Base-by-base conservation (phyloP, 2,888 invertebrate genomes). In the Drosophila neoperkinsi region DNA sequence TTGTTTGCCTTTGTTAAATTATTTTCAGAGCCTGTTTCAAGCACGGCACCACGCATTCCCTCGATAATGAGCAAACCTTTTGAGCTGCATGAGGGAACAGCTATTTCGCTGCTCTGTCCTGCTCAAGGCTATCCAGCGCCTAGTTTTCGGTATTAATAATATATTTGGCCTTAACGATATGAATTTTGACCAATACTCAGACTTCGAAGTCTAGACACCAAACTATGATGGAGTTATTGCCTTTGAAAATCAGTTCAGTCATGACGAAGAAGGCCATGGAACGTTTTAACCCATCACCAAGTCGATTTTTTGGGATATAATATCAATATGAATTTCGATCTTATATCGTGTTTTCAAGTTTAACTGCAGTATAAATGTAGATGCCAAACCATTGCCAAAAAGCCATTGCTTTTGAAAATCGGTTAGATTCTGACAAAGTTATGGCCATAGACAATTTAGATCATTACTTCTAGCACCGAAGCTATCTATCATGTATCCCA, bases 61-160 rank as follows among this genome's bases (percentile, higher is more conserved):
- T 90, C 91, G 0, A 86, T 93, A 41, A 92, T 93, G 85, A 91
- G 90, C 58, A 93, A 93, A 75, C 93, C 93, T 9, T 87, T 92
- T 67, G 90, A 91, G 65, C 56, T 92, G 53, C 78, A 75, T 28
- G 64, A 68, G 11, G 81, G 83, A 21, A 72, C 74, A 7, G 75
- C 78, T 59, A 77, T 92, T 31, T 92, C 92, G 0, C 91, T 96
- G 78, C 92, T 96, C 82, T 96, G 96, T 93, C 96, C 96, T 71
- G 96, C 96, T 46, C 96, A 96, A 93, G 96, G 96, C 59, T 96
- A 95, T 93, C 96, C 96, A 74, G 95, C 96, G 89, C 96, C 91
- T 21, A 77, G 62, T 62, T 91, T 91, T 84, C 80, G 92, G 91
- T 91, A 86, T 46, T 9, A 46, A 4, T 2, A 4, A 46, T 25